Base-by-base conservation (phyloP, 1,140 invertebrate genomes). In the Listronotus bonariensis region DNA sequence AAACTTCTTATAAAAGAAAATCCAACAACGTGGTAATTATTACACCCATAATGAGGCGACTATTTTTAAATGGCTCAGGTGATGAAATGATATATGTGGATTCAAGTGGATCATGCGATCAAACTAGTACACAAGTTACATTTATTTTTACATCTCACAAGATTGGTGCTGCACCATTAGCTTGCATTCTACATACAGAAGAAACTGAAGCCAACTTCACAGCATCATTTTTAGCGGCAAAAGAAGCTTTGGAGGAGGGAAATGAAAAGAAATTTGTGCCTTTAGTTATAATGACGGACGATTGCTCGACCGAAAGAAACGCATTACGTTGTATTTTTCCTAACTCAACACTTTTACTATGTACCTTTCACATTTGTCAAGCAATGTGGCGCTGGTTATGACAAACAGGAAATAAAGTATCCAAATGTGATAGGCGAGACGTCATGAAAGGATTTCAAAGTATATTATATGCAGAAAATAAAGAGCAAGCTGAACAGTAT, bases 341-440 rank as follows among this genome's bases (percentile, higher is more conserved):
- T 20, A 57, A 57, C 20, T 57, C 41, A 43, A 45, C 32, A 15
- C 12, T 57, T 5, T 57, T 55, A 55, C 12, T 57, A 57, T 57
- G 55, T 57, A 57, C 17, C 36, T 38, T 38, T 11, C 34, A 54
- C 51, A 6, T 54, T 38, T 57, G 55, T 31, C 43, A 57, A 57
- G 55, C 20, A 45, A 43, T 57, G 40, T 57, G 43, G 55, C 38
- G 40, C 14, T 57, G 40, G 55, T 57, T 57, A 57, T 57, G 55
- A 18, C 55, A 57, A 57, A 43, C 42, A 57, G 41, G 40, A 57
- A 57, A 57, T 45, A 55, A 55, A 10, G 40, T 55, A 20, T 1
- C 14, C 41, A 57, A 57, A 57, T 32, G 4, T 43, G 17, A 57
- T 57, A 57, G 55, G 31, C 15, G 43, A 57, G 17, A n/a, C 55